Percentiles rank a stretch among this genome's conserved stretches.
Evolutionary conservation across 2,888 invertebrate species (phyloP).

Genomic region (Sycophila texana): DNA sequence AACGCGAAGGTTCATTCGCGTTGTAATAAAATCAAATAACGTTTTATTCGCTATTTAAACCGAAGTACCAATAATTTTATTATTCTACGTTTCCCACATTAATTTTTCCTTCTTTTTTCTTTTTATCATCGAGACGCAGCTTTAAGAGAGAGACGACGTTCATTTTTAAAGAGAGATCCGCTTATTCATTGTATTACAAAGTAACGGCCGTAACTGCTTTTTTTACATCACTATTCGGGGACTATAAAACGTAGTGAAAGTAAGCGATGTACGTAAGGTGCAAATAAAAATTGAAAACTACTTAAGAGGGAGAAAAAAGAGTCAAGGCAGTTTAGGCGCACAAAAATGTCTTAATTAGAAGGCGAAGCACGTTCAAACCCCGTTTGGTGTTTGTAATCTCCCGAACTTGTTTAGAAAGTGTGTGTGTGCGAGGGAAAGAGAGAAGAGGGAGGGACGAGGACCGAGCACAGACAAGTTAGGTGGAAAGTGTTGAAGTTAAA

Average conservation of each 20-base stretch:
- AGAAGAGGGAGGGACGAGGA: too few relatives aligned
- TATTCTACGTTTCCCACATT: too few relatives aligned
- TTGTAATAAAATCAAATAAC: neutral
- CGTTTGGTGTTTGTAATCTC: constrained; percentile 62
- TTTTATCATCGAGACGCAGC: neutral
- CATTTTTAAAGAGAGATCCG: too few relatives aligned
- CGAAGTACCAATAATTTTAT: too few relatives aligned
- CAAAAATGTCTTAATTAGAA: constrained; percentile 64
- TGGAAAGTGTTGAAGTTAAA: constrained; percentile 28
- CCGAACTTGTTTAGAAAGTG: constrained; percentile 30
- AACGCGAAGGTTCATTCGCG: too few relatives aligned
- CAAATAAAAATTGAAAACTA: neutral
- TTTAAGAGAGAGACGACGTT: too few relatives aligned
- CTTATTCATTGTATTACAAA: neutral
- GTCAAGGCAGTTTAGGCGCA: constrained; percentile 10
- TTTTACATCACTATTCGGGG: neutral
- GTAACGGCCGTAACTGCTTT: neutral
- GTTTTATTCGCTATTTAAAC: neutral
- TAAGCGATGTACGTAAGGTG: neutral
- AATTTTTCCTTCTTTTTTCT: too few relatives aligned
- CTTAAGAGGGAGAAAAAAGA: neutral
- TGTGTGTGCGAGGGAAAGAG: neutral
- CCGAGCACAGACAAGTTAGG: neutral
- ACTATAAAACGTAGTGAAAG: neutral
- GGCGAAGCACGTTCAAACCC: constrained; percentile 60